A percentile compares a stretch with the other conserved stretches of the same genome.
Conservation (phyloP, 2,888 invertebrate genomes). For the Zelleria hepariella region DNA sequence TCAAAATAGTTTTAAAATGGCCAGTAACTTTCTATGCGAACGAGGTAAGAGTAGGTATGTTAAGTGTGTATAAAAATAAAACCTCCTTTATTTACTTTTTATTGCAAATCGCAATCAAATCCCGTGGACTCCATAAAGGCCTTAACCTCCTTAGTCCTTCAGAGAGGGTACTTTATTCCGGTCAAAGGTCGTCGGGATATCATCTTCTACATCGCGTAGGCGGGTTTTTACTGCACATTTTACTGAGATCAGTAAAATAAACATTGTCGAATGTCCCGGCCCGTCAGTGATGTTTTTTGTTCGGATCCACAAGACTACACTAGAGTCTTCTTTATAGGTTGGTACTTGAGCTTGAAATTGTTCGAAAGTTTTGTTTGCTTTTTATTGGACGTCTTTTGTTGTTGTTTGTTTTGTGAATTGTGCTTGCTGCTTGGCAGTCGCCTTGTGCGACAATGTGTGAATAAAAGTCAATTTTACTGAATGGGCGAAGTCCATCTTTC, state of each 20-base stretch:
- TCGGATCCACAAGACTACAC: constrained; percentile 26
- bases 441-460: too few relatives aligned
- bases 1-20: not conserved
- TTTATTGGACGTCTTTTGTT: not conserved
- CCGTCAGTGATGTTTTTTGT: constrained; percentile 43
- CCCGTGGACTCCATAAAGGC: not conserved
- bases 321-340: constrained; percentile 44
- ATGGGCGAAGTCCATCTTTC: too few relatives aligned
- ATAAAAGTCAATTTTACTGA: not conserved
- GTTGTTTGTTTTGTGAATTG: constrained; percentile 1
- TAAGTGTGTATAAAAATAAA: not conserved
- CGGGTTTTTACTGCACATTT: constrained; percentile 61
- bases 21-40: not conserved
- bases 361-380: constrained; percentile 14
- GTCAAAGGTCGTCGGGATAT: constrained; percentile 57
- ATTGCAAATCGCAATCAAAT: not conserved
- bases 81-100: not conserved
- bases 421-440: not conserved
- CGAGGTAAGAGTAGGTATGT: not conserved
- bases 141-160: not conserved
- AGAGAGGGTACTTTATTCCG: constrained; percentile 34
- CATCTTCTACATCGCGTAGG: constrained; percentile 54
- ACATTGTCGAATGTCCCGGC: constrained; percentile 51
- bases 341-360: constrained; percentile 40
- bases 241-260: constrained; percentile 60